Evolutionary conservation across 2,797 vertebrate species (phyloP).

Genomic region (Miichthys miiuy): DNA sequence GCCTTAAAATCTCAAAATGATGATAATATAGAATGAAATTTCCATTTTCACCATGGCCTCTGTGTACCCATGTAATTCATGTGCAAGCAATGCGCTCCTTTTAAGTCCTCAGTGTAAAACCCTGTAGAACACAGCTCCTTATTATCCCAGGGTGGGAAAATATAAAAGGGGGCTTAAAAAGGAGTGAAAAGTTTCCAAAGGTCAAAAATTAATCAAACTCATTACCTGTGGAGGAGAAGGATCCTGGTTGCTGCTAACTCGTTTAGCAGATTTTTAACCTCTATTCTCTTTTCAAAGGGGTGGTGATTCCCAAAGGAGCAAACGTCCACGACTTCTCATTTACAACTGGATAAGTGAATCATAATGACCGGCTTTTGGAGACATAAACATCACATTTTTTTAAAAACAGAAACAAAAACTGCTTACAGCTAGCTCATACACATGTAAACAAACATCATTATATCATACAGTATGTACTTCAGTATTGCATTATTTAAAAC

Average conservation of each 20-base stretch:
- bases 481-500: conserved; percentile 36
- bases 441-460: conserved; percentile 10
- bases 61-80: conserved; percentile 31
- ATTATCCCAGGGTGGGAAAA: conserved; percentile 61
- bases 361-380: conserved; percentile 50
- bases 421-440: background rate
- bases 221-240: conserved; percentile 79
- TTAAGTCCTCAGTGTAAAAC: conserved; percentile 45
- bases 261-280: conserved; percentile 79
- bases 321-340: conserved; percentile 66
- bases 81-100: conserved; percentile 43
- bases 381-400: conserved; percentile 51
- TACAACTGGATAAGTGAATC: conserved; percentile 65
- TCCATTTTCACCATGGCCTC: background rate
- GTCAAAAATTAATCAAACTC: conserved; percentile 87
- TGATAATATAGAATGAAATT: conserved; percentile 13
- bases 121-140: conserved; percentile 53
- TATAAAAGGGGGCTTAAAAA: conserved; percentile 62
- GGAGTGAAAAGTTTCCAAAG: conserved; percentile 84
- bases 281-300: conserved; percentile 75
- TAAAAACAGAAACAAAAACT: conserved; percentile 11
- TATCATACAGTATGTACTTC: background rate
- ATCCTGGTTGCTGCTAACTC: conserved; percentile 72
- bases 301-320: conserved; percentile 71
- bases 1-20: background rate